Conservation (phyloP, 2,113 vertebrate genomes). For the Trichomycterus rosablanca region DNA sequence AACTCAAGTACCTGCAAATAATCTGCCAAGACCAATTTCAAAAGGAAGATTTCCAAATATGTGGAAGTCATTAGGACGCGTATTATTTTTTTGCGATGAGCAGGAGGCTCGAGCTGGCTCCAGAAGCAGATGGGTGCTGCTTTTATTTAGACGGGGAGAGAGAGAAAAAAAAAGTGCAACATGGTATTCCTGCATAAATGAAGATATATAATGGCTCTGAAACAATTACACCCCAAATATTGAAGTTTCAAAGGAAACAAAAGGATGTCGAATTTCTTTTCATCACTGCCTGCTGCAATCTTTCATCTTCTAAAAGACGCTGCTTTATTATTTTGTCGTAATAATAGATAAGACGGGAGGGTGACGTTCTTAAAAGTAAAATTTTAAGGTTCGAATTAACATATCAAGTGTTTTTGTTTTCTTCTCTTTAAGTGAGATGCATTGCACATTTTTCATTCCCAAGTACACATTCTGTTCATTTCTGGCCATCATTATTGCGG, state of each 20-base stretch:
- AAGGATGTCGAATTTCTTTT: constrained; percentile 90
- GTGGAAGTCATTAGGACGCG: constrained; percentile 99
- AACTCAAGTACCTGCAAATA: constrained; percentile 99
- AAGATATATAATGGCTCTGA: constrained; percentile 91
- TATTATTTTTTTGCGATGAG: constrained; percentile 99
- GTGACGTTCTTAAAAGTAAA: constrained; percentile 51
- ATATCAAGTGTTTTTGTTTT: constrained; percentile 59
- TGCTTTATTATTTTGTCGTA: constrained; percentile 43
- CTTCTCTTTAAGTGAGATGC: constrained; percentile 53
- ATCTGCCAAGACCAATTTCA: constrained; percentile 99
- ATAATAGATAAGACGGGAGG: no score
- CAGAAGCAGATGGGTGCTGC: constrained; percentile 99
- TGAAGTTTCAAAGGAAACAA: constrained; percentile 92
- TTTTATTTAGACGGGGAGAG: constrained; percentile 82
- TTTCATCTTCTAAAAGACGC: constrained; percentile 62
- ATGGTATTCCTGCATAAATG: constrained; percentile 87
- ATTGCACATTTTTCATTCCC: constrained; percentile 56
- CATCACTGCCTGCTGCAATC: constrained; percentile 71
- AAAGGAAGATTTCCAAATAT: constrained; percentile 99
- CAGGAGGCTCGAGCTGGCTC: constrained; percentile 95
- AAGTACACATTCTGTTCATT: constrained; percentile 19
- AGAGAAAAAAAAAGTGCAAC: constrained; percentile 74
- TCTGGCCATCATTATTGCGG: no score
- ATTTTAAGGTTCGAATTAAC: constrained; percentile 63
- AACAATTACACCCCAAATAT: constrained; percentile 95